Conservation (phyloP, 1,140 invertebrate species). For the Drosophila pachea region DNA sequence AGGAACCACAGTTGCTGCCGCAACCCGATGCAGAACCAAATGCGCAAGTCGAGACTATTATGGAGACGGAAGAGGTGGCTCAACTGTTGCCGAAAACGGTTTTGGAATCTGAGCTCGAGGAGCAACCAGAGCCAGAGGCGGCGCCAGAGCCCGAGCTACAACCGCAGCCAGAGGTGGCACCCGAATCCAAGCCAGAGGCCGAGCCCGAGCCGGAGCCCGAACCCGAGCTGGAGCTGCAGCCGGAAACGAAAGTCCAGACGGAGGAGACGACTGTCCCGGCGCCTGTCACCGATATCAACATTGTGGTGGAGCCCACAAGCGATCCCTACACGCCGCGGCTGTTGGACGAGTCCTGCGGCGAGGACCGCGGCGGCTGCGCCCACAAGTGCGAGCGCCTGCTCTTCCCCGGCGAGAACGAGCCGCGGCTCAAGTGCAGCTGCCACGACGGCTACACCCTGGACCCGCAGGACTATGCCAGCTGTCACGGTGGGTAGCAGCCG, state of each 20-base stretch:
- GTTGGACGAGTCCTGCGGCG: slow-evolving; percentile 60
- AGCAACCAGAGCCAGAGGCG: slow-evolving; percentile 19
- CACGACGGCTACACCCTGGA: slow-evolving; percentile 67
- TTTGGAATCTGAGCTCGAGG: not conserved
- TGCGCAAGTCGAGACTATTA: not conserved
- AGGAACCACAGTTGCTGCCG: not conserved
- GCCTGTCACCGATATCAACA: slow-evolving; percentile 36
- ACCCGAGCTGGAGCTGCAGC: not conserved
- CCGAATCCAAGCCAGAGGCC: slow-evolving; percentile 4
- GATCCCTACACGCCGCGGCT: slow-evolving; percentile 65
- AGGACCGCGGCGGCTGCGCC: slow-evolving; percentile 71
- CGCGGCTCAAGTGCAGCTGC: slow-evolving; percentile 68
- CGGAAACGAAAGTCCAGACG: not conserved
- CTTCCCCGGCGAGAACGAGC: slow-evolving; percentile 67
- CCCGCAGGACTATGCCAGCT: slow-evolving; percentile 58
- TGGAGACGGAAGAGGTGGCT: not conserved
- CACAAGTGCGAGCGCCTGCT: slow-evolving; percentile 73
- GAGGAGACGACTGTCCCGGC: not conserved
- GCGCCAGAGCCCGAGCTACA: slow-evolving; percentile 22
- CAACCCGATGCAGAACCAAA: slow-evolving; percentile 10
- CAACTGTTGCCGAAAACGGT: not conserved
- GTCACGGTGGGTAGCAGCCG: slow-evolving; percentile 54
- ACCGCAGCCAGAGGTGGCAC: not conserved
- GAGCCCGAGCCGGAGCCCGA: not conserved
- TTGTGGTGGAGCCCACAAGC: slow-evolving; percentile 44